A percentile compares a stretch with the other conserved stretches of the same genome.
Evolutionary conservation across 2,797 vertebrate genomes (phyloP).

Genomic region (Tragelaphus oryx): DNA sequence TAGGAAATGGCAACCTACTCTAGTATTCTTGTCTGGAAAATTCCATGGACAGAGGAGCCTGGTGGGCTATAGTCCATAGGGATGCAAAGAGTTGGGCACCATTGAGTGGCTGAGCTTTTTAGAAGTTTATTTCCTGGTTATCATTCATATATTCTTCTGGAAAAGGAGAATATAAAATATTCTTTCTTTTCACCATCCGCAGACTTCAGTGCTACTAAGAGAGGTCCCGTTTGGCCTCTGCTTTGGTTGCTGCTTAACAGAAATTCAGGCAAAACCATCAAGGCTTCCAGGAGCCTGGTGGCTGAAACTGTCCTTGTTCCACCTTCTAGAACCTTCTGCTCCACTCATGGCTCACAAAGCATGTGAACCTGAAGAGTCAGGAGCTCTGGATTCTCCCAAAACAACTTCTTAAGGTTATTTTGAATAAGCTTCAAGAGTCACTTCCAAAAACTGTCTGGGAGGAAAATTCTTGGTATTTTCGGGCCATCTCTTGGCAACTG

Average conservation of each 20-base stretch:
- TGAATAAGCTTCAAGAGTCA: conserved; percentile 45
- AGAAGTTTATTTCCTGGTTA: not conserved
- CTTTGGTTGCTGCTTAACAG: not conserved
- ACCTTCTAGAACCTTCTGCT: not conserved
- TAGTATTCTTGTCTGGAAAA: not conserved
- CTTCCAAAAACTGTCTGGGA: conserved; percentile 45
- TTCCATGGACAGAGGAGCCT: not conserved
- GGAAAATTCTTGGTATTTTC: conserved; percentile 60
- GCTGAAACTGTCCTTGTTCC: too few relatives aligned
- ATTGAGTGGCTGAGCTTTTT: not conserved
- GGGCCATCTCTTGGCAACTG: conserved; percentile 49
- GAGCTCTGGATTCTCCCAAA: not conserved
- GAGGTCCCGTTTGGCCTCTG: not conserved
- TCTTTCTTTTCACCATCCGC: not conserved
- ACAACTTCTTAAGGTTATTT: conserved; percentile 44
- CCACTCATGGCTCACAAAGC: not conserved
- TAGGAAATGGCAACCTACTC: not conserved
- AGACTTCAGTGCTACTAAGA: not conserved
- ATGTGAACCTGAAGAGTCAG: not conserved
- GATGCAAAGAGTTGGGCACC: not conserved
- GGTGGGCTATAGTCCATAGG: not conserved
- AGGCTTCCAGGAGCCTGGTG: not conserved
- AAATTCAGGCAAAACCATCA: conserved; percentile 3
- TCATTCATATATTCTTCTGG: not conserved
- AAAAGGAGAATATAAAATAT: not conserved